Base-by-base conservation (phyloP, 2,888 invertebrate species). In the Tenthredo distinguenda region DNA sequence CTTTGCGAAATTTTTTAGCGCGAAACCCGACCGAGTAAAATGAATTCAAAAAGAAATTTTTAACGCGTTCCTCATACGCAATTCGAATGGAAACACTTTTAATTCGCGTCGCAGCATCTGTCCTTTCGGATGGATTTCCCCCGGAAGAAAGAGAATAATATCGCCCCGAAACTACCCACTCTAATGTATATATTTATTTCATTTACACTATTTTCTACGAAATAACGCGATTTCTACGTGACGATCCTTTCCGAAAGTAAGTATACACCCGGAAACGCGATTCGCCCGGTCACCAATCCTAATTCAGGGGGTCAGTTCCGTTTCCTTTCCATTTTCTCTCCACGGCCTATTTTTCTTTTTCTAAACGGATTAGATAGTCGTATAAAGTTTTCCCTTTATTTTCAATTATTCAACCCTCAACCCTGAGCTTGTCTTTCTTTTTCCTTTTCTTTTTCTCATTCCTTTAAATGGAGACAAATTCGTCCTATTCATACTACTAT, bases 221-320 rank as follows among this genome's bases (percentile, higher is more conserved):
- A 47, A 47, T 21, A 50, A 76, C 76, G 47, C 76, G 47, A 76
- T 76, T 76, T 47, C 37, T 31, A 37, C 26, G 26, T 76, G 37
- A 40, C 68, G 31, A 37, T 47, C 62, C 10, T 72, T 21, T n/a
- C 76, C 47, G 68, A 21, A 65, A 65, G 21, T 21, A 26, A 9
- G 9, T 12, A 9, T 26, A 62, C 50, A 21, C 74, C 21, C 21
- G 15, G 47, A 40, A 74, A 26, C 7, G 12, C 18, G 18, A n/a
- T 34, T 85, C 58, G 77, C 77, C 74, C 76, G 62, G 84, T 86
- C 86, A 82, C 72, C 26, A 55, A 72, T 83, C 86, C 85, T 86
- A 84, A 84, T 79, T 77, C 85, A 43, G 84, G 84, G 82, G 37
- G 15, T 71, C 34, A 34, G 34, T 71, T 82, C 72, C 43, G 18